Evolutionary conservation across 1,140 invertebrate genomes (phyloP).

Genomic region (Papilio glaucus): DNA sequence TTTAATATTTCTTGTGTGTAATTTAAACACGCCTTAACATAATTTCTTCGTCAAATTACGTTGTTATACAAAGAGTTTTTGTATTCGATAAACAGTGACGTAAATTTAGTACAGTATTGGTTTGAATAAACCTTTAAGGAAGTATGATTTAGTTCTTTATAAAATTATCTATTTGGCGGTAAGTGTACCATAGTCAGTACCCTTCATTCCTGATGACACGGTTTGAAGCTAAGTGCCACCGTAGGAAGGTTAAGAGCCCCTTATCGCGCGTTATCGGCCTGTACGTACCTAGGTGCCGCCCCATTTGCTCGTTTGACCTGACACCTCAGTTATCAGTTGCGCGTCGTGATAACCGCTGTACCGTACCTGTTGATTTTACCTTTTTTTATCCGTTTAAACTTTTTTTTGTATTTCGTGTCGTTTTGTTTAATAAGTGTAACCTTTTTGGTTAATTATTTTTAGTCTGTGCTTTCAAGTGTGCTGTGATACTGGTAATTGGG

Average conservation of each 20-base stretch:
- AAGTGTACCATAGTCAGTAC: conserved; percentile 11
- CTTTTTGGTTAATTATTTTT: background rate
- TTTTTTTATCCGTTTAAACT: conserved; percentile 42
- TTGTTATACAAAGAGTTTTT: too few species aligned
- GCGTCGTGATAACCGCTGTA: conserved; percentile 71
- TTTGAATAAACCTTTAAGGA: too few species aligned
- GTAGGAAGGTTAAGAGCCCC: conserved; percentile 80
- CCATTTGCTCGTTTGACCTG: conserved; percentile 82
- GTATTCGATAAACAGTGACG: too few species aligned
- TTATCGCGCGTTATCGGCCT: conserved; percentile 77
- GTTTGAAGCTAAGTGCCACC: conserved; percentile 62
- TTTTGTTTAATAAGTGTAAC: conserved; percentile 1
- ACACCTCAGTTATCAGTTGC: conserved; percentile 79
- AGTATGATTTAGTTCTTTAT: too few species aligned
- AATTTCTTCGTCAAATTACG: too few species aligned
- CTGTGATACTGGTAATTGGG: background rate
- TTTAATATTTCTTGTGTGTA: too few species aligned
- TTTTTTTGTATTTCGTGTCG: conserved; percentile 12
- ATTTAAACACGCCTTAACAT: too few species aligned
- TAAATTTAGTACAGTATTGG: too few species aligned
- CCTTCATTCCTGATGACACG: conserved; percentile 35
- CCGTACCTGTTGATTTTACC: conserved; percentile 70
- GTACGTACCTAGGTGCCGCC: conserved; percentile 69
- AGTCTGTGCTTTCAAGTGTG: background rate
- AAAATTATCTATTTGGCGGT: background rate